A percentile compares a stretch with the other conserved stretches of the same genome.
Conservation (phyloP, 2,113 vertebrate genomes). For the Tyto alba region DNA sequence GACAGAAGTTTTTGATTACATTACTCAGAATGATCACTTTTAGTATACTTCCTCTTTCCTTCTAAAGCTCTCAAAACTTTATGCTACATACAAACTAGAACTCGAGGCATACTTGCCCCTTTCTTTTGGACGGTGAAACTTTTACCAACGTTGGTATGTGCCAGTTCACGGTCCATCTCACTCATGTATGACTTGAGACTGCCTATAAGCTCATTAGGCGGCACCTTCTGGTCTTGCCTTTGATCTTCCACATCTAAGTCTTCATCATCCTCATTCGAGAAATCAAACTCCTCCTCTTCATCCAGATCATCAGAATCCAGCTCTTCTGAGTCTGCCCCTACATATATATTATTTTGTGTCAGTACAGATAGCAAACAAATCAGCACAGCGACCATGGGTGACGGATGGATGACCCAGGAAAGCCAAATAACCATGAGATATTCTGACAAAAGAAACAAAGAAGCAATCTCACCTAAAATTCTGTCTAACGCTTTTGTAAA, state of each 20-base stretch:
- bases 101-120: slow-evolving; percentile 32
- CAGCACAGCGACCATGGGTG: not conserved
- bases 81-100: not conserved
- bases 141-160: slow-evolving; percentile 83
- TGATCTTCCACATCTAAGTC: slow-evolving; percentile 34
- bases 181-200: slow-evolving; percentile 86
- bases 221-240: slow-evolving; percentile 25
- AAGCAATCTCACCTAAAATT: slow-evolving; percentile 77
- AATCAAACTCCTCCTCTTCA: slow-evolving; percentile 74
- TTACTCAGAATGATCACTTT: not conserved
- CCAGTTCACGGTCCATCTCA: slow-evolving; percentile 91
- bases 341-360: not conserved
- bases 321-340: slow-evolving; percentile 77
- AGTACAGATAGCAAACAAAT: not conserved
- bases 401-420: not conserved
- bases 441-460: not conserved
- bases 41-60: not conserved
- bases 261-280: slow-evolving; percentile 64
- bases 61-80: not conserved
- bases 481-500: slow-evolving; percentile 83
- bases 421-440: not conserved
- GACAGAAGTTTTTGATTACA: not conserved
- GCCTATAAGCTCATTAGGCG: slow-evolving; percentile 62
- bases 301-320: slow-evolving; percentile 92
- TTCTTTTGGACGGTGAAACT: slow-evolving; percentile 80